A percentile compares a stretch with the other conserved stretches of the same genome.
Conservation (phyloP, 2,797 vertebrate species). For the Malurus splendens region DNA sequence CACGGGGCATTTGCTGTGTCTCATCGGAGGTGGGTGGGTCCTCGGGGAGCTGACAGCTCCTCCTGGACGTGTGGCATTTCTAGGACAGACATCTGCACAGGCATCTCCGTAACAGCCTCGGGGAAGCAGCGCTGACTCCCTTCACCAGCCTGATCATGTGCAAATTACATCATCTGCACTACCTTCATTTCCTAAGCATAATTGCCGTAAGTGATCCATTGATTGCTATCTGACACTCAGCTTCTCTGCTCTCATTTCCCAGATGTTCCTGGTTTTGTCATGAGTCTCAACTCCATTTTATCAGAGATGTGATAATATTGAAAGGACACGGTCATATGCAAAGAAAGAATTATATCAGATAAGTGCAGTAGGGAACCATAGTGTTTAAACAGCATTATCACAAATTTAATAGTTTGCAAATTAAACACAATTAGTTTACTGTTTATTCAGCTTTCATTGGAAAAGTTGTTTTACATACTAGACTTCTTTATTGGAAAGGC, state of each 20-base stretch:
- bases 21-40: neutral
- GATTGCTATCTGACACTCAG: constrained; percentile 37
- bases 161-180: constrained; percentile 33
- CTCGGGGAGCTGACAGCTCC: constrained; percentile 20
- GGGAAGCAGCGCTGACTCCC: neutral
- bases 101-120: neutral
- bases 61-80: constrained; percentile 9
- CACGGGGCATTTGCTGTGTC: neutral
- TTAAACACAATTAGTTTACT: neutral
- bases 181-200: constrained; percentile 4
- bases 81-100: constrained; percentile 45
- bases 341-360: neutral
- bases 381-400: neutral
- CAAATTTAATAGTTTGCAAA: neutral
- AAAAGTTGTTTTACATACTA: neutral
- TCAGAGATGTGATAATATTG: neutral
- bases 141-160: constrained; percentile 17
- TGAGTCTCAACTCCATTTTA: neutral
- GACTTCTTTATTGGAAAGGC: neutral
- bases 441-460: neutral
- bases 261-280: constrained; percentile 29
- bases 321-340: neutral
- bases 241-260: constrained; percentile 9
- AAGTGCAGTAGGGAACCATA: neutral
- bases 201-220: constrained; percentile 15